Base-by-base conservation (phyloP, 23 tunicate genomes). In the Clavelina lepadiformis region DNA sequence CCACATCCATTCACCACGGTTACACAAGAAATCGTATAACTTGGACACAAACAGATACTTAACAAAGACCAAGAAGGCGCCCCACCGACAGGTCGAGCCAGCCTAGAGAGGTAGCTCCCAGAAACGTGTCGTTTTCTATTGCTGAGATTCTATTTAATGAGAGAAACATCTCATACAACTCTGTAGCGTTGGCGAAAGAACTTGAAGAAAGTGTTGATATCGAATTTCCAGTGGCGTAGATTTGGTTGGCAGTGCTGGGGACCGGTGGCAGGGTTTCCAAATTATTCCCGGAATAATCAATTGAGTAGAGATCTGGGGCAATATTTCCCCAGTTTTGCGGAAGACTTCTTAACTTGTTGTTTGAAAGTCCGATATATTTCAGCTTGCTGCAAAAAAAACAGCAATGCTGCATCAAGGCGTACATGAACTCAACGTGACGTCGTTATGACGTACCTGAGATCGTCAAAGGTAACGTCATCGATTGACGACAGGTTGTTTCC, bases 281-380 rank as follows among this genome's bases (percentile, higher is more conserved):
- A n/a, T 27, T 6, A 53, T 83, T 83, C 2, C 59, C 82, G 30
- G 75, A 67, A 11, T 51, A 38, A 60, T 83, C 91, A 4, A 83
- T 58, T 13, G 51, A 58, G 33, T 83, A 83, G 13, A 83, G 33
- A 30, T 83, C 63, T 3, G 72, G 46, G 15, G 69, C 36, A 11
- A 47, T 44, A 6, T 23, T 54, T 21, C 72, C 73, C 19, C 59
- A 28, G 23, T n/a, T 5, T 23, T 68, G 65, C 8, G 91, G 81
- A 31, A 75, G 7, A 7, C 46, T n/a, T 21, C 29, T 37, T 5
- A 83, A 41, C 1, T 18, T 25, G 64, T 83, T 83, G 61, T 75
- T 31, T 4, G 82, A 78, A 38, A 83, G 29, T 2, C 91, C 82
- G 35, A 61, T 37, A 45, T 83, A 68, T 18, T 45, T 44, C 37